These are phyloP conservation scores for Xyrichtys novacula DNA, from an alignment of 2,797 vertebrate genomes.

Conservation along the genomic window DNA sequence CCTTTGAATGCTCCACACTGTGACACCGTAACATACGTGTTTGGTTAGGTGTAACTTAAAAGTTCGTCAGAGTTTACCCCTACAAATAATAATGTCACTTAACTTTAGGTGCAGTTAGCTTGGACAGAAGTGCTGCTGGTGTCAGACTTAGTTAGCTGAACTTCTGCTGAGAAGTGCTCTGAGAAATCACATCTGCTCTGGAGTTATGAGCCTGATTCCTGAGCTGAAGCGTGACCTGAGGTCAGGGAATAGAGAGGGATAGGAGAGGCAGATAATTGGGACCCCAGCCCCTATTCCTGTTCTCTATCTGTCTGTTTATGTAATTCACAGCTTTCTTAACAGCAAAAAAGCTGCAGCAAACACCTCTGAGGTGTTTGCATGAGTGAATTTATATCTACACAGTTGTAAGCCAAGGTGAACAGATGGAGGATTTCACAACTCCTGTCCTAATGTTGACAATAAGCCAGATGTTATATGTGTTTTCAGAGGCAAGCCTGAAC, in stretches of 20 bases:
- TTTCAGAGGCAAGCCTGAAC: slow-evolving; percentile 6
- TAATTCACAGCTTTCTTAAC: slow-evolving; percentile 10
- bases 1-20: no score
- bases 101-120: background rate
- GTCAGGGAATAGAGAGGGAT: slow-evolving; percentile 28
- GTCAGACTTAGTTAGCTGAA: slow-evolving; percentile 32
- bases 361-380: slow-evolving; percentile 25
- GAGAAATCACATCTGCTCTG: slow-evolving; percentile 70
- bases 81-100: no score
- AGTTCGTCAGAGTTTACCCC: no score
- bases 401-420: slow-evolving; percentile 23
- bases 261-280: slow-evolving; percentile 55
- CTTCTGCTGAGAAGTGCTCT: slow-evolving; percentile 21
- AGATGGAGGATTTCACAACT: slow-evolving; percentile 57
- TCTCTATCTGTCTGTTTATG: background rate
- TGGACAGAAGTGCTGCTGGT: slow-evolving; percentile 20
- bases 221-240: slow-evolving; percentile 57
- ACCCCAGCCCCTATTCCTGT: background rate
- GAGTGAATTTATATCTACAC: slow-evolving; percentile 19
- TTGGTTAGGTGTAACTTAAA: no score
- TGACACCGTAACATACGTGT: no score
- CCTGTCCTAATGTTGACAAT: slow-evolving; percentile 32
- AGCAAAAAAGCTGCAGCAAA: slow-evolving; percentile 5
- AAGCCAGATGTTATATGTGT: slow-evolving; percentile 12
- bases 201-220: slow-evolving; percentile 53